These are phyloP conservation scores for Mylabris phalerata DNA, from an alignment of 1,140 invertebrate species.

Conservation along the genomic window DNA sequence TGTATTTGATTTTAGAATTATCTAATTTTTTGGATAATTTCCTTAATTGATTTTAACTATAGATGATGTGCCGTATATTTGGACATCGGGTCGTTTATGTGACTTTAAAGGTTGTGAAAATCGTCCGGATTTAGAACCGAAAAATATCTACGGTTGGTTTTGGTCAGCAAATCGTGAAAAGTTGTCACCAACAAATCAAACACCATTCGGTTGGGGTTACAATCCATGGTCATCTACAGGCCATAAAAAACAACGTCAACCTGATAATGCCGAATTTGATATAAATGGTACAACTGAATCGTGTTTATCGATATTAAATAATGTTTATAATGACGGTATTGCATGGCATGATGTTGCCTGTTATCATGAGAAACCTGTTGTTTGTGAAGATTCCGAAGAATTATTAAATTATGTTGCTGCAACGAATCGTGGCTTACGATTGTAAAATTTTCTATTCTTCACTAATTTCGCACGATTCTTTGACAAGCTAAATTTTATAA, in stretches of 20 bases:
- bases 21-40: neutral
- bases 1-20: slow-evolving; percentile 38
- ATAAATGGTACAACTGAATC: slow-evolving; percentile 81
- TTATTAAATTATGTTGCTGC: slow-evolving; percentile 74
- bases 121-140: slow-evolving; percentile 76
- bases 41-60: slow-evolving; percentile 23
- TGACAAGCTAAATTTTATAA: too few relatives aligned
- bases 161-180: slow-evolving; percentile 87
- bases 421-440: slow-evolving; percentile 70
- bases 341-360: slow-evolving; percentile 90
- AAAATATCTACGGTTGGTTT: slow-evolving; percentile 83
- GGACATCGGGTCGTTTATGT: slow-evolving; percentile 83
- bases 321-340: slow-evolving; percentile 86
- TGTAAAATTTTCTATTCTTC: slow-evolving; percentile 46
- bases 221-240: slow-evolving; percentile 84
- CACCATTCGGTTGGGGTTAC: slow-evolving; percentile 61
- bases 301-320: slow-evolving; percentile 78
- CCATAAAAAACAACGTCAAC: slow-evolving; percentile 80
- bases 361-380: slow-evolving; percentile 84
- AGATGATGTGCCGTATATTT: slow-evolving; percentile 88
- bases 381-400: slow-evolving; percentile 84
- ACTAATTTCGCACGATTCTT: too few relatives aligned
- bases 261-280: slow-evolving; percentile 86
- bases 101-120: slow-evolving; percentile 90
- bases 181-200: slow-evolving; percentile 75